A percentile compares a stretch with the other conserved stretches of the same genome.
phyloP scores from a whole-genome alignment of 2,888 invertebrate genomes.

The Torymus texanus region DNA sequence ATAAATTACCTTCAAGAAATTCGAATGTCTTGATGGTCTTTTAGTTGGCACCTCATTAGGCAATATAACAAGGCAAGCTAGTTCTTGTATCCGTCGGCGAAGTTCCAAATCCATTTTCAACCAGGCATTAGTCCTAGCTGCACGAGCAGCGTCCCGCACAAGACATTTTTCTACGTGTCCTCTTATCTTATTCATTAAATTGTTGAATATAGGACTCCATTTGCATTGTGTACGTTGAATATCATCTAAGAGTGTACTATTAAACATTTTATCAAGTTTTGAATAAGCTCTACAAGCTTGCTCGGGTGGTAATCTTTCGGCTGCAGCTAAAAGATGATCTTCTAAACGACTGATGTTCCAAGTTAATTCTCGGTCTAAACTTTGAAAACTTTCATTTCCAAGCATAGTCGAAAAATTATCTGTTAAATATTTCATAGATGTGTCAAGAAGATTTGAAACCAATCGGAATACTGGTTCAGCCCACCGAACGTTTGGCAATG shows the following conservation, averaged over 20 bases:
- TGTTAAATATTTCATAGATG: slow-evolving; percentile 87
- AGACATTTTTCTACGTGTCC: slow-evolving; percentile 84
- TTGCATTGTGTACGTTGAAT: slow-evolving; percentile 74
- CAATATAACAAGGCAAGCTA: slow-evolving; percentile 77
- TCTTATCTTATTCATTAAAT: slow-evolving; percentile 80
- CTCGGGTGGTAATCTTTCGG: slow-evolving; percentile 87
- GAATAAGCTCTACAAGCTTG: slow-evolving; percentile 89
- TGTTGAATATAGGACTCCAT: slow-evolving; percentile 78
- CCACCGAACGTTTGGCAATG: slow-evolving; percentile 89
- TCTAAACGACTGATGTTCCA: slow-evolving; percentile 87
- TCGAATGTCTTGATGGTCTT: slow-evolving; percentile 69
- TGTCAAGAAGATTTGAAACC: slow-evolving; percentile 87
- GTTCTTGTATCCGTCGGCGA: slow-evolving; percentile 80
- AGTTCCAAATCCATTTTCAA: slow-evolving; percentile 80
- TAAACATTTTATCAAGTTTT: slow-evolving; percentile 70
- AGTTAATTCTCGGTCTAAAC: slow-evolving; percentile 83
- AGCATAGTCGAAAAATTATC: slow-evolving; percentile 87
- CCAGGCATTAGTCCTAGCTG: slow-evolving; percentile 81
- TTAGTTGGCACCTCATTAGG: slow-evolving; percentile 74
- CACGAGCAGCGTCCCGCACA: slow-evolving; percentile 82
- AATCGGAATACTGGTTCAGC: slow-evolving; percentile 86
- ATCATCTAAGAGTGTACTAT: slow-evolving; percentile 66
- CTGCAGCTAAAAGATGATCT: slow-evolving; percentile 86
- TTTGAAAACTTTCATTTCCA: slow-evolving; percentile 80
- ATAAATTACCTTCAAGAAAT: slow-evolving; percentile 66